Percentiles rank a stretch among this genome's conserved stretches.
Conservation (phyloP, 23 tunicate genomes). For the Halocynthia aurantium region DNA sequence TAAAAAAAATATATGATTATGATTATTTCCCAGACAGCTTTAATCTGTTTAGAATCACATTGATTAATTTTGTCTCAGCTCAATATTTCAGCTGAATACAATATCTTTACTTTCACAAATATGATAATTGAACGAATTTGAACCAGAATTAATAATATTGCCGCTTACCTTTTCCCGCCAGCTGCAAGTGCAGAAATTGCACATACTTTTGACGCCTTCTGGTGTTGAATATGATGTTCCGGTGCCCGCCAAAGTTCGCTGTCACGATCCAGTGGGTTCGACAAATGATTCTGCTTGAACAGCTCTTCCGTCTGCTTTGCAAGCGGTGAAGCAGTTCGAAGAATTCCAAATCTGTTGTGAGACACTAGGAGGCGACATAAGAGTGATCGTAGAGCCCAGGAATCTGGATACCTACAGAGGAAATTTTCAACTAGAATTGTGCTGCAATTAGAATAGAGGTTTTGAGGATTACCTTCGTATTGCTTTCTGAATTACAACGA, state of each 20-base stretch:
- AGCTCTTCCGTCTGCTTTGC: background rate
- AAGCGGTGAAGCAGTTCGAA: conserved; percentile 3
- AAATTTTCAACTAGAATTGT: background rate
- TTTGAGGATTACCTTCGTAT: background rate
- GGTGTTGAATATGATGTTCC: background rate
- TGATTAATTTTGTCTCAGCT: too few species aligned
- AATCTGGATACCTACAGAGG: conserved; percentile 10
- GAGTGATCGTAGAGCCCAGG: conserved; percentile 5
- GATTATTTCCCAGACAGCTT: background rate
- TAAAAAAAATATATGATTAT: too few species aligned
- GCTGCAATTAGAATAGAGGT: background rate
- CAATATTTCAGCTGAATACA: too few species aligned
- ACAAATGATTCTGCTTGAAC: background rate
- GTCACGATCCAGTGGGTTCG: conserved; percentile 10
- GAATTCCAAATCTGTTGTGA: background rate
- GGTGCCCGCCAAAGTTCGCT: conserved; percentile 19
- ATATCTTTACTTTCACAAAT: too few species aligned
- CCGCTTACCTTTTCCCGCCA: conserved; percentile 3
- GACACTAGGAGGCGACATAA: conserved; percentile 15
- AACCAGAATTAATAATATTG: too few species aligned
- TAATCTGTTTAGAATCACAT: too few species aligned
- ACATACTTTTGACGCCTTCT: background rate
- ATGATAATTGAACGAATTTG: too few species aligned
- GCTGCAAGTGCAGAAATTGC: conserved; percentile 15
- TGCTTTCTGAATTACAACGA: conserved; percentile 18